Base-by-base conservation (phyloP, 1,140 invertebrate genomes). In the Campodea augens region DNA sequence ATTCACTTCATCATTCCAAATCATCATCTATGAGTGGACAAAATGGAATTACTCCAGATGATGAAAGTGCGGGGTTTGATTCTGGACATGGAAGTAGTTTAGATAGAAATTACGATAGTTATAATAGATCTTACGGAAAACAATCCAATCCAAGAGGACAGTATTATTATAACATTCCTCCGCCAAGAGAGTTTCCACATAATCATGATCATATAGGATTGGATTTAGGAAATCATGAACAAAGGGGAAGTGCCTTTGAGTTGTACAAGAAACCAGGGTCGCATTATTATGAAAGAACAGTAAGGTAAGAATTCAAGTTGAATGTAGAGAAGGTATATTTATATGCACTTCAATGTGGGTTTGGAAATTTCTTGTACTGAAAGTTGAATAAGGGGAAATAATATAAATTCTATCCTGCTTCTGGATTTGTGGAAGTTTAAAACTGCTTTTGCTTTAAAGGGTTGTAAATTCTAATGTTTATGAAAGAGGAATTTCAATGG, bases 241-340 rank as follows among this genome's bases (percentile, higher is more conserved):
- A 90, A 57, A 68, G 86, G 38, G 86, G 85, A n/a, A 90, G 86
- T 52, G 90, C 90, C 7, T 95, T 95, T 60, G 89, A 95, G 58
- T 66, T 93, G 25, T 95, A 95, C 60, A 77, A 84, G 53, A 93
- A 93, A 63, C 86, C 86, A n/a, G 27, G 38, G 10, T 18, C 18
- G 38, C 38, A 15, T 19, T 40, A 12, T 19, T 40, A 21, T 40
- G n/a, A 21, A 21, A 21, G 20, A n/a, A 21, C 38, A 23, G 25
- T 42, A 24, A 42, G 41, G 41, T 42, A 25, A 27, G 3, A 13
- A 39, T 3, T 39, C 2, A 39, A 40, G 38, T 20, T 10, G 23
- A 18, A 10, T 2, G 23, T 40, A 43, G 39, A 15, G 19, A 27
- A 12, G 5, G 5, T 25, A 7, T 42, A 24, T 42, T 20, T 10